phyloP scores from a whole-genome alignment of 2,797 vertebrate species.

The Pteropus rufus region DNA sequence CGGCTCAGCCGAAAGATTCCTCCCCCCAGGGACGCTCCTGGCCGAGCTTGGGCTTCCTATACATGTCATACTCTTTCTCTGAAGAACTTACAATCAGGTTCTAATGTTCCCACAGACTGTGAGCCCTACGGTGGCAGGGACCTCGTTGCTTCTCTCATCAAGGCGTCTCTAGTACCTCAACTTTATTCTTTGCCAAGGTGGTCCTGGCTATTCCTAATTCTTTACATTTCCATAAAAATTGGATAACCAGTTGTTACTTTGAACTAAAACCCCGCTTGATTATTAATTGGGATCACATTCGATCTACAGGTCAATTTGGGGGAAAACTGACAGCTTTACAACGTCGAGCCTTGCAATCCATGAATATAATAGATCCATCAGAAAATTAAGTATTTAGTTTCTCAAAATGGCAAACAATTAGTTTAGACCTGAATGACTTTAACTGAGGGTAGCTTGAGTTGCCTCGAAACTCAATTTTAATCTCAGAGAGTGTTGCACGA shows the following conservation, averaged over 20 bases:
- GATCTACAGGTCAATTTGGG: not conserved
- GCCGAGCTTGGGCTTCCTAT: not conserved
- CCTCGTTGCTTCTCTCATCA: not conserved
- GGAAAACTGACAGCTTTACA: not conserved
- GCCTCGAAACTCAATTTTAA: not conserved
- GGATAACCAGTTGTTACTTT: not conserved
- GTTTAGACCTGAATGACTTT: no score
- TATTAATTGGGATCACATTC: not conserved
- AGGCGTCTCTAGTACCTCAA: not conserved
- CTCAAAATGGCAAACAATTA: not conserved
- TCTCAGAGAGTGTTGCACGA: not conserved
- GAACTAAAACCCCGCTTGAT: not conserved
- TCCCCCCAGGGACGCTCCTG: not conserved
- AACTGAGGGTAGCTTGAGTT: not conserved
- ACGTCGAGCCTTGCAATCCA: not conserved
- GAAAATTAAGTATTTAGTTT: not conserved
- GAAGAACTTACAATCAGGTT: no score
- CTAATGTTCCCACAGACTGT: not conserved
- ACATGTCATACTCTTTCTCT: not conserved
- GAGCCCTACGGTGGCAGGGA: not conserved
- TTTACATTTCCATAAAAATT: not conserved
- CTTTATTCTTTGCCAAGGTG: not conserved
- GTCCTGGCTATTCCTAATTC: not conserved
- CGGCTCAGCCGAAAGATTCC: not conserved
- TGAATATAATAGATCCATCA: not conserved